A percentile compares a stretch with the other conserved stretches of the same genome.
Evolutionary conservation across 2,113 vertebrate species (phyloP).

Genomic region (Psittacula cyanocephala): DNA sequence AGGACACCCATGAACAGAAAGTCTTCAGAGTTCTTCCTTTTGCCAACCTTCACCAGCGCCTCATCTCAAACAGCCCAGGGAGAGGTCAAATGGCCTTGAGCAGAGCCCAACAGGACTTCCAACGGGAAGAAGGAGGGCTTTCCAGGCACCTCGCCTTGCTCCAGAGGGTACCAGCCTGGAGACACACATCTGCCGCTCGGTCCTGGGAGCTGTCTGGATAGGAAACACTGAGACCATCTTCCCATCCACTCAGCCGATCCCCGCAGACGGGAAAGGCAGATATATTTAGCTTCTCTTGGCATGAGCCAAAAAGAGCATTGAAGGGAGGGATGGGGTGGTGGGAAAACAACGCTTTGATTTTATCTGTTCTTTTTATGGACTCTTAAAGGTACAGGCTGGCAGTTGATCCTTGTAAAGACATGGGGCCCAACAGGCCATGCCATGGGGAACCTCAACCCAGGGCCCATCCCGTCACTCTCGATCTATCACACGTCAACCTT

Average conservation of each 20-base stretch:
- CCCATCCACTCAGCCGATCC: neutral
- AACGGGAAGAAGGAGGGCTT: neutral
- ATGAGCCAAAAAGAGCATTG: neutral
- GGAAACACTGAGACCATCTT: neutral
- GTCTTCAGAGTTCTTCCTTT: neutral
- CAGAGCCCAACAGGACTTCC: neutral
- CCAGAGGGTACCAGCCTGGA: neutral
- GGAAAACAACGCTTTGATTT: neutral
- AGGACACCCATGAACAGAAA: accelerated
- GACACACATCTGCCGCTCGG: accelerated
- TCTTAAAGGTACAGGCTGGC: neutral
- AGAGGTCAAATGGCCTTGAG: neutral
- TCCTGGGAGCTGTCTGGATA: neutral
- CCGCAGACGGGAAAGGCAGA: neutral
- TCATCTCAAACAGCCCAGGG: neutral
- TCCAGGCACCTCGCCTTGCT: neutral
- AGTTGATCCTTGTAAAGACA: neutral
- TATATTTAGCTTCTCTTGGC: neutral
- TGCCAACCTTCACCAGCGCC: neutral
- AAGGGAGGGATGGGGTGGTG: neutral
- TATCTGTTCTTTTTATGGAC: neutral
- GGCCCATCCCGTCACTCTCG: neutral
- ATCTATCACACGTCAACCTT: slow-evolving; percentile 62
- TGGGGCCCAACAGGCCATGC: neutral
- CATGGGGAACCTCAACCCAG: neutral